These are phyloP conservation scores for Telmatochromis sp. DNA, from an alignment of 2,113 vertebrate genomes.

Conservation along the genomic window DNA sequence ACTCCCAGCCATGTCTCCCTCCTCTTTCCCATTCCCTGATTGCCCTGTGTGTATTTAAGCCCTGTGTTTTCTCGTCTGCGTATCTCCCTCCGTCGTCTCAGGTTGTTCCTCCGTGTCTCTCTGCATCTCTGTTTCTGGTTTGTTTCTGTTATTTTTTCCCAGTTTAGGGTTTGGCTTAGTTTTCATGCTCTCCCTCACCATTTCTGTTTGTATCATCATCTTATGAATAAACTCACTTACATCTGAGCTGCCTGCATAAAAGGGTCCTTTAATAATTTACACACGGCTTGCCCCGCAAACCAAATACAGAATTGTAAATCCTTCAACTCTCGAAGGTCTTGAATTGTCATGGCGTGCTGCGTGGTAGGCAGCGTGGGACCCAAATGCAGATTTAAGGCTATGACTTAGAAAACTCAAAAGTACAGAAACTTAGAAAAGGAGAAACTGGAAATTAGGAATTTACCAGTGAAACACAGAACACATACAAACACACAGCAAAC, in stretches of 20 bases:
- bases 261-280: too few species aligned
- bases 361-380: neutral
- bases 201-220: neutral
- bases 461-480: neutral
- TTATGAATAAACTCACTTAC: neutral
- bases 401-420: neutral
- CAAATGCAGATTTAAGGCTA: neutral
- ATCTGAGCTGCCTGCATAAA: neutral
- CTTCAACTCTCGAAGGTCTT: neutral
- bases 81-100: neutral
- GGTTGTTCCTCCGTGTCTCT: rapidly evolving
- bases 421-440: neutral
- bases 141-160: too few species aligned
- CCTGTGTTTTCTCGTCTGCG: too few species aligned
- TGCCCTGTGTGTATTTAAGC: too few species aligned
- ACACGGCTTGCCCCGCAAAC: neutral
- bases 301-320: neutral
- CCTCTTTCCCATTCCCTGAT: too few species aligned
- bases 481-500: neutral
- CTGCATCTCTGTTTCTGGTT: too few species aligned
- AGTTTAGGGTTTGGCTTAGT: too few species aligned
- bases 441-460: neutral
- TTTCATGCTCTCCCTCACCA: neutral
- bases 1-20: too few species aligned
- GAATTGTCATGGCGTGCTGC: neutral